Conservation (phyloP, 2,797 vertebrate species). For the Kryptolebias ocellatus region DNA sequence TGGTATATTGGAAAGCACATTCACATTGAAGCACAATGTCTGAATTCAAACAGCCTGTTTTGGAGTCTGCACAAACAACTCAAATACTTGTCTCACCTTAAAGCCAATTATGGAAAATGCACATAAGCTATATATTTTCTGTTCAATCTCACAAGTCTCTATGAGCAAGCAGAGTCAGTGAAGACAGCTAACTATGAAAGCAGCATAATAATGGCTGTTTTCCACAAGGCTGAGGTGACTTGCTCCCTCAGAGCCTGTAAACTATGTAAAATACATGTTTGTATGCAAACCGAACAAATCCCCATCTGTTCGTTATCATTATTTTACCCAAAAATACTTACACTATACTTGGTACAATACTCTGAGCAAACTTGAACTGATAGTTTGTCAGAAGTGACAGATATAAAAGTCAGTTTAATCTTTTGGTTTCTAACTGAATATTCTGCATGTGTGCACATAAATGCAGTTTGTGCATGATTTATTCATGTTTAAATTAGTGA, state of each 20-base stretch:
- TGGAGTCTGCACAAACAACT: conserved; percentile 48
- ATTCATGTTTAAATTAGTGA: too few relatives aligned
- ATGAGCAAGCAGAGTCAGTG: conserved; percentile 43
- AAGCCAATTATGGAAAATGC: conserved; percentile 71
- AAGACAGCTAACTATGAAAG: conserved; percentile 37
- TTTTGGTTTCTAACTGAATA: conserved; percentile 3
- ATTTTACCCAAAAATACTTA: conserved; percentile 50
- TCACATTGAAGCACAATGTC: conserved; percentile 49
- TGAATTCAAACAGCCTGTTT: conserved; percentile 60
- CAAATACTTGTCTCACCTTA: conserved; percentile 64
- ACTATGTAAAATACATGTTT: conserved; percentile 24
- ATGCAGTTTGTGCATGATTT: conserved; percentile 10
- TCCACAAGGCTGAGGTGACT: conserved; percentile 40
- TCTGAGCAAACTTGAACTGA: background rate
- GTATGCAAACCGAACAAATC: background rate
- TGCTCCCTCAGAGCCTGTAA: conserved; percentile 32
- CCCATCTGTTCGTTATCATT: conserved; percentile 31
- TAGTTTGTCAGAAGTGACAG: conserved; percentile 12
- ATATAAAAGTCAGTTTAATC: conserved; percentile 23
- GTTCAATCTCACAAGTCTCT: conserved; percentile 59
- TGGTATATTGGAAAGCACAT: background rate
- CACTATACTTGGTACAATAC: conserved; percentile 7
- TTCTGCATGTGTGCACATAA: background rate
- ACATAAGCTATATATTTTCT: conserved; percentile 48
- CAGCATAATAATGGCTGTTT: conserved; percentile 58